Conservation (phyloP, 2,113 vertebrate species). For the Psittacara wagleri region DNA sequence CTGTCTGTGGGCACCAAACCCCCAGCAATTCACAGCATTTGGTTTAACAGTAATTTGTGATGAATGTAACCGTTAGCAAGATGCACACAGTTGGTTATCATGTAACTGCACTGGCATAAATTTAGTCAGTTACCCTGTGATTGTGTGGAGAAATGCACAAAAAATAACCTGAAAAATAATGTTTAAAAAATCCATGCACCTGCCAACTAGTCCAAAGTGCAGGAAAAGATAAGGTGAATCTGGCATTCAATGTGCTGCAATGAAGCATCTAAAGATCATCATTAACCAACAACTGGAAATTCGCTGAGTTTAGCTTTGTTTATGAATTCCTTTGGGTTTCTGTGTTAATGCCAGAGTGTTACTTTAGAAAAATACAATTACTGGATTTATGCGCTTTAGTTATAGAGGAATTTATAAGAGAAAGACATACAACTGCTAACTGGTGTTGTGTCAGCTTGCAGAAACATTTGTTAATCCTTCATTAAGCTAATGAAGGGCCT, state of each 20-base stretch:
- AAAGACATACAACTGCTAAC: neutral
- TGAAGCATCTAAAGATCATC: neutral
- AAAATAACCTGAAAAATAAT: neutral
- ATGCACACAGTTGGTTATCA: fast-evolving
- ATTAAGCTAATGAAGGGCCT: neutral
- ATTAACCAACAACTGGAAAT: neutral
- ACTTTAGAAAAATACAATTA: neutral
- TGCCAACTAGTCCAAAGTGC: neutral
- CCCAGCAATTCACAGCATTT: fast-evolving
- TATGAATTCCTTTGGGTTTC: neutral
- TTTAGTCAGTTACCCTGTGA: neutral
- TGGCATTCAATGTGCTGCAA: fast-evolving
- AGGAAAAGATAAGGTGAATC: neutral
- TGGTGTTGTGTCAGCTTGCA: neutral
- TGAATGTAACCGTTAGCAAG: too few species aligned
- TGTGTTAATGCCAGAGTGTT: neutral
- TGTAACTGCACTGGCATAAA: neutral
- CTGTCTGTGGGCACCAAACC: neutral
- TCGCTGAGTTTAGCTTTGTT: neutral
- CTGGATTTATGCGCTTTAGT: neutral
- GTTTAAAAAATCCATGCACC: neutral
- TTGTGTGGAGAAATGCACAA: neutral
- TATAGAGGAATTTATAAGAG: neutral
- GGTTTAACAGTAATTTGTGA: neutral
- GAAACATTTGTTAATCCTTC: neutral